A percentile compares a stretch with the other conserved stretches of the same genome.
phyloP scores from a whole-genome alignment of 2,888 invertebrate species.

The Scaptomyza parva region DNA sequence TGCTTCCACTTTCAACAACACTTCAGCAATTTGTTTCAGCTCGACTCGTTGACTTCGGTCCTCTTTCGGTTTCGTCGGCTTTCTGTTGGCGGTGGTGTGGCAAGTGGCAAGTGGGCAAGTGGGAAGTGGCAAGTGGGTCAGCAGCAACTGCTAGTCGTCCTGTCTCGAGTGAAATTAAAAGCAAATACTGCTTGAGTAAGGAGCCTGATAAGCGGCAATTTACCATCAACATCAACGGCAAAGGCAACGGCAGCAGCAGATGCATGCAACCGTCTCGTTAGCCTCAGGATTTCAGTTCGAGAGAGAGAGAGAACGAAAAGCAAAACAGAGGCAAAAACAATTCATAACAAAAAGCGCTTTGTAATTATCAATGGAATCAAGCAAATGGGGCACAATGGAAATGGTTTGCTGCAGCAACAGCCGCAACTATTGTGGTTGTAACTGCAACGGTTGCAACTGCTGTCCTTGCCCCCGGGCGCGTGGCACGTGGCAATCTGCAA shows the following conservation, averaged over 20 bases:
- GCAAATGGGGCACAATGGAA: conserved; percentile 48
- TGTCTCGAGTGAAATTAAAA: conserved; percentile 75
- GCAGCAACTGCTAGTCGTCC: conserved; percentile 51
- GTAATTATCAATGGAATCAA: conserved; percentile 76
- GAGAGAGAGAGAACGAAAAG: conserved; percentile 5
- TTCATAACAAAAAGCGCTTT: conserved; percentile 67
- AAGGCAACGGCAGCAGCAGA: conserved; percentile 22
- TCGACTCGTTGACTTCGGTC: conserved; percentile 39
- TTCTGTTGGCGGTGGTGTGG: too few species aligned
- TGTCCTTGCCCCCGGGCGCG: conserved; percentile 30
- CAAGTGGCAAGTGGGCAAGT: too few species aligned
- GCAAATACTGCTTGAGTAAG: conserved; percentile 61
- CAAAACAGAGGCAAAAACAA: conserved; percentile 35
- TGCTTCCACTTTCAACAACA: conserved; percentile 68
- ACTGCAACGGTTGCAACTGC: conserved; percentile 1
- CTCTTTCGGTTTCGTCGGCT: conserved; percentile 57
- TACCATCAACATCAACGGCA: too few species aligned
- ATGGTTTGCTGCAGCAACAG: conserved; percentile 31
- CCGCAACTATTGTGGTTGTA: conserved; percentile 32
- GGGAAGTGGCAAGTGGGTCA: conserved; percentile 65
- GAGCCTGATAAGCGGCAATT: conserved; percentile 77
- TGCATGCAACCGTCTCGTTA: conserved; percentile 54
- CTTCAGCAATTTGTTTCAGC: conserved; percentile 70
- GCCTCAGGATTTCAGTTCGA: not conserved
- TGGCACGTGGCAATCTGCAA: conserved; percentile 39